Percentiles rank a stretch among this genome's conserved stretches.
Evolutionary conservation across 2,113 vertebrate species (phyloP).

Genomic region (Ovis canadensis): DNA sequence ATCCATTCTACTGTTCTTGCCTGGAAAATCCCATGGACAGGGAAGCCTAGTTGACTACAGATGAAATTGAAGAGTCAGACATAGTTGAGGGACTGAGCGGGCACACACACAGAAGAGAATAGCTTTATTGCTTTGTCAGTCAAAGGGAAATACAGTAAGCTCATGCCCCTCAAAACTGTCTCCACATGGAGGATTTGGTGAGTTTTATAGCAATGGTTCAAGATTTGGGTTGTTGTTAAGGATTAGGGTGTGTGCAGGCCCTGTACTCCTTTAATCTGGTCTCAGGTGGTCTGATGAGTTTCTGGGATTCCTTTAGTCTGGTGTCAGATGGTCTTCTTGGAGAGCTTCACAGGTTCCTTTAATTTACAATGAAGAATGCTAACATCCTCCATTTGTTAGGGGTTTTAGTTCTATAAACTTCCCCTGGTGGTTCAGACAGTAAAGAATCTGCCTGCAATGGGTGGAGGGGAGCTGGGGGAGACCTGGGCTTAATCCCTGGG

Average conservation of each 20-base stretch:
- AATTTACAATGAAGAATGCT: not conserved
- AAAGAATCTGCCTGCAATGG: not conserved
- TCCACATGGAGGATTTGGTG: not conserved
- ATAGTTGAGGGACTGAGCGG: not conserved
- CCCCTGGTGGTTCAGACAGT: not conserved
- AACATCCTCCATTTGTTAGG: not conserved
- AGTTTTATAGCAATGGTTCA: not conserved
- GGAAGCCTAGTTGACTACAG: not conserved
- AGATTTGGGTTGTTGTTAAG: not conserved
- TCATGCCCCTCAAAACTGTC: not conserved
- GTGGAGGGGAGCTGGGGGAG: not conserved
- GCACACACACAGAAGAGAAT: not conserved
- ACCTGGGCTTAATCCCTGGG: not conserved
- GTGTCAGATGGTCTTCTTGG: not conserved
- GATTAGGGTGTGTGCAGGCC: not conserved
- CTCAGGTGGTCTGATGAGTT: not conserved
- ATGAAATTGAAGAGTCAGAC: not conserved
- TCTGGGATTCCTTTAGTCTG: not conserved
- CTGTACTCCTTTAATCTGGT: not conserved
- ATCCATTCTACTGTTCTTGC: not conserved
- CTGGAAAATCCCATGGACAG: not conserved
- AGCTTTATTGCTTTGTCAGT: not conserved
- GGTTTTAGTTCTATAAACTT: not conserved
- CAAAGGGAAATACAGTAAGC: not conserved
- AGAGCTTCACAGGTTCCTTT: not conserved